Conservation (phyloP, 2,113 vertebrate genomes). For the Blennius ocellaris region DNA sequence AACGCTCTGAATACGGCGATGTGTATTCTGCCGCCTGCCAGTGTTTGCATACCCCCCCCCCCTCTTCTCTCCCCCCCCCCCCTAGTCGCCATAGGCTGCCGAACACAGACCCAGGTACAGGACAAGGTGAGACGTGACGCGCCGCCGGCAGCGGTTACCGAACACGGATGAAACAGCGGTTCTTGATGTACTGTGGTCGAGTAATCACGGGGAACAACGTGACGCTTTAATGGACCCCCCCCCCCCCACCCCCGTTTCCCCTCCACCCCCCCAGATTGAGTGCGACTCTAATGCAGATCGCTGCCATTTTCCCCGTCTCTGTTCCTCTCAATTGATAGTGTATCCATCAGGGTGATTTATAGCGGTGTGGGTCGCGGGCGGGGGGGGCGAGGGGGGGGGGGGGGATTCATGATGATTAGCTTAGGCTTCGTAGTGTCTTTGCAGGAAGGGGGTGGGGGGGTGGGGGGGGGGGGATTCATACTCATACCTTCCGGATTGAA, state of each 20-base stretch:
- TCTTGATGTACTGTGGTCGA: conserved; percentile 27
- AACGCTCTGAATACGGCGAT: conserved; percentile 87
- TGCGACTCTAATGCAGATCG: conserved; percentile 63
- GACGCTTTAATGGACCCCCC: conserved; percentile 65
- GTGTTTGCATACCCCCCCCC: conserved; percentile 71
- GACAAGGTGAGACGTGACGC: conserved; percentile 17
- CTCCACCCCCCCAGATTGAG: too few species aligned
- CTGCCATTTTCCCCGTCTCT: conserved; percentile 66
- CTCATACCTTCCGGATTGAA: background rate
- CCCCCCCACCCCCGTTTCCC: too few species aligned
- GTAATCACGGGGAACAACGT: conserved; percentile 61
- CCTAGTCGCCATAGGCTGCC: background rate
- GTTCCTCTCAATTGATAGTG: conserved; percentile 66
- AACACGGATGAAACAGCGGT: conserved; percentile 24
- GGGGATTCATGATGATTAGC: too few species aligned
- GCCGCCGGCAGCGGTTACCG: background rate
- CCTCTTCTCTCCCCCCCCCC: conserved; percentile 38
- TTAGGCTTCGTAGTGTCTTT: conserved; percentile 15
- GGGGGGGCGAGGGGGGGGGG: too few species aligned
- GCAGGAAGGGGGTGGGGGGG: too few species aligned
- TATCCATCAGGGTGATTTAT: conserved; percentile 79
- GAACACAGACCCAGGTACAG: conserved; percentile 25
- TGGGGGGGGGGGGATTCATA: background rate
- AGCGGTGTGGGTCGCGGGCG: conserved; percentile 31
- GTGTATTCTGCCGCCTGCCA: conserved; percentile 82